Conservation (phyloP, 2,888 invertebrate species). For the Pycnomerus fuliginosus region DNA sequence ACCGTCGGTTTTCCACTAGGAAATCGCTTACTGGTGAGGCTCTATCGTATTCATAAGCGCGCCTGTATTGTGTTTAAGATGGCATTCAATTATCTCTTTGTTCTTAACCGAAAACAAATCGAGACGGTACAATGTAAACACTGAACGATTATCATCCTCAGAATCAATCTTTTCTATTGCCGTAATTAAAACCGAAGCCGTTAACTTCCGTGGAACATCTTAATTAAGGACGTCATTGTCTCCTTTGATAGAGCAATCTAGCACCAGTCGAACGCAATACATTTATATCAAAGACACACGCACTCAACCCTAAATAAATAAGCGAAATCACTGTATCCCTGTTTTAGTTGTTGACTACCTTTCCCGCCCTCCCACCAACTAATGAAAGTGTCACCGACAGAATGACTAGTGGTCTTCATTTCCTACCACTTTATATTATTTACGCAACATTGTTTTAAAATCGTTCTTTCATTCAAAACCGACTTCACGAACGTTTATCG, state of each 20-base stretch:
- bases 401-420: constrained; percentile 45
- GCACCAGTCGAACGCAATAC: constrained; percentile 25
- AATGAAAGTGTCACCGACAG: constrained; percentile 44
- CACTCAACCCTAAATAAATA: constrained; percentile 36
- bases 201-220: neutral
- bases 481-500: too few species aligned
- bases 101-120: too few species aligned
- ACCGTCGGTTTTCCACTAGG: constrained; percentile 23
- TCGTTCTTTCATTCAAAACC: too few species aligned
- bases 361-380: constrained; percentile 24
- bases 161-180: too few species aligned
- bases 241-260: constrained; percentile 16
- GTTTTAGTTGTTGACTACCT: constrained; percentile 4
- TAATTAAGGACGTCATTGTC: constrained; percentile 10
- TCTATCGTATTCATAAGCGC: constrained; percentile 5
- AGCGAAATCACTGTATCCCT: constrained; percentile 35
- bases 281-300: constrained; percentile 35
- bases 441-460: too few species aligned
- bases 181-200: too few species aligned
- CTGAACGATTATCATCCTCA: too few species aligned
- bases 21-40: constrained; percentile 35
- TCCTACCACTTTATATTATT: too few species aligned
- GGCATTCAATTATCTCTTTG: too few species aligned
- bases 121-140: too few species aligned
- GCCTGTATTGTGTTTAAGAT: constrained; percentile 8